phyloP scores from a whole-genome alignment of 92 coral and sea anemone genomes.

The Plumapathes pennacea region DNA sequence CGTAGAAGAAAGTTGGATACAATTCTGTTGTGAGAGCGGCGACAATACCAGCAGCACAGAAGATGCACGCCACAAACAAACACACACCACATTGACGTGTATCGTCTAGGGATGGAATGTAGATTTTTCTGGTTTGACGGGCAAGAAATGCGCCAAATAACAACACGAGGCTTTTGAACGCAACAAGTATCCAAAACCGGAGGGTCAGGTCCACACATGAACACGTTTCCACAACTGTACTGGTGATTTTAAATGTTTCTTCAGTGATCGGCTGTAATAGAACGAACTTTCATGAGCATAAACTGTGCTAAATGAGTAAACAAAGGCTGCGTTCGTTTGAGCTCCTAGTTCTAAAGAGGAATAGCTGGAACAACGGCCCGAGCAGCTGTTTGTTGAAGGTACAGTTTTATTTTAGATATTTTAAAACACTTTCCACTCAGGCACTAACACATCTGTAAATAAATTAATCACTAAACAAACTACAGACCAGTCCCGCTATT shows the following conservation, averaged over 20 bases:
- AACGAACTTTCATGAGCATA: not conserved
- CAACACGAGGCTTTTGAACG: slow-evolving; percentile 57
- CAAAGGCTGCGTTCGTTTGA: too few species aligned
- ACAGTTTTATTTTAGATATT: too few species aligned
- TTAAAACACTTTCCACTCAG: too few species aligned
- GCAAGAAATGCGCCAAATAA: slow-evolving; percentile 81
- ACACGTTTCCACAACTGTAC: slow-evolving; percentile 82
- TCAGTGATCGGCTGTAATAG: slow-evolving; percentile 76
- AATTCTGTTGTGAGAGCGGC: slow-evolving; percentile 57
- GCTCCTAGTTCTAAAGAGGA: too few species aligned
- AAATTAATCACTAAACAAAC: too few species aligned
- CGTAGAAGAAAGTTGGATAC: slow-evolving; percentile 73
- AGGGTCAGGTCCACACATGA: slow-evolving; percentile 51
- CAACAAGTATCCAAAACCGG: slow-evolving; percentile 71
- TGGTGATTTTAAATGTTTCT: slow-evolving; percentile 68
- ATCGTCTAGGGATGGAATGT: slow-evolving; percentile 79
- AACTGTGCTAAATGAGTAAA: too few species aligned
- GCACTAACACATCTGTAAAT: too few species aligned
- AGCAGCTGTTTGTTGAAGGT: too few species aligned
- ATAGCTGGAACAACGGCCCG: too few species aligned
- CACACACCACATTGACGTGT: slow-evolving; percentile 84
- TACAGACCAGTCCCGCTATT: too few species aligned
- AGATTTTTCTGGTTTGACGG: slow-evolving; percentile 90
- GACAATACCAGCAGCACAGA: slow-evolving; percentile 54
- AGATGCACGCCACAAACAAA: slow-evolving; percentile 62